These are phyloP conservation scores for Reinhardtius hippoglossoides DNA, from an alignment of 2,113 vertebrate species.

Conservation along the genomic window DNA sequence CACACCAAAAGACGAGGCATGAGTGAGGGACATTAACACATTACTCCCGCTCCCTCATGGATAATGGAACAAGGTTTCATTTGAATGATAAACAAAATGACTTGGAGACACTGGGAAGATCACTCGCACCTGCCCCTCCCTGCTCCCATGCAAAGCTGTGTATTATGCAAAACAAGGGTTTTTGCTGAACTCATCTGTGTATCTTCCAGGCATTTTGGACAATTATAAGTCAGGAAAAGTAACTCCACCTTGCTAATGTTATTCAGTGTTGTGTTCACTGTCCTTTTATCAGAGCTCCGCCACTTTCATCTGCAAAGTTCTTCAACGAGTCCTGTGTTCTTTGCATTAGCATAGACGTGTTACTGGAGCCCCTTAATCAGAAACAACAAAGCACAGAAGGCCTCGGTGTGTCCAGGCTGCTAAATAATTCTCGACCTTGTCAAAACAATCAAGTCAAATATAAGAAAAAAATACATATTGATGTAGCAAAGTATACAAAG, in stretches of 20 bases:
- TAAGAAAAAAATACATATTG: slow-evolving; percentile 21
- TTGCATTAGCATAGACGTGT: slow-evolving; percentile 75
- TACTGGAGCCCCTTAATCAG: slow-evolving; percentile 71
- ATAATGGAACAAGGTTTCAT: slow-evolving; percentile 85
- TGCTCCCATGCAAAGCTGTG: slow-evolving; percentile 58
- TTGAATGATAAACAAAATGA: slow-evolving; percentile 86
- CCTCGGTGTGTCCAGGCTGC: slow-evolving; percentile 44
- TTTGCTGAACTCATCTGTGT: slow-evolving; percentile 68
- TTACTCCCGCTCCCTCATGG: slow-evolving; percentile 80
- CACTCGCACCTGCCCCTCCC: slow-evolving; percentile 60
- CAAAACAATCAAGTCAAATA: slow-evolving; percentile 63
- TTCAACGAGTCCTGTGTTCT: slow-evolving; percentile 50
- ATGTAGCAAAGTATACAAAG: slow-evolving; percentile 56
- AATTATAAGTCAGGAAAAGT: slow-evolving; percentile 77
- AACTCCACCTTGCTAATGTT: slow-evolving; percentile 72
- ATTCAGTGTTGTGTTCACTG: slow-evolving; percentile 66
- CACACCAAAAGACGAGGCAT: slow-evolving; percentile 60
- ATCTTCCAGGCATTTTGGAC: slow-evolving; percentile 83
- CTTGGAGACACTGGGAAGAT: slow-evolving; percentile 79
- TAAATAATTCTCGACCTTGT: slow-evolving; percentile 78
- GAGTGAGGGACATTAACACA: slow-evolving; percentile 77
- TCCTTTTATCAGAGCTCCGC: slow-evolving; percentile 61
- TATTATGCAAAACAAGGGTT: slow-evolving; percentile 81
- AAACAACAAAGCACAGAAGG: slow-evolving; percentile 48
- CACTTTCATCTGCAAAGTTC: slow-evolving; percentile 80